A percentile compares a stretch with the other conserved stretches of the same genome.
phyloP scores from a whole-genome alignment of 2,113 vertebrate genomes.

The Pteronura brasiliensis region DNA sequence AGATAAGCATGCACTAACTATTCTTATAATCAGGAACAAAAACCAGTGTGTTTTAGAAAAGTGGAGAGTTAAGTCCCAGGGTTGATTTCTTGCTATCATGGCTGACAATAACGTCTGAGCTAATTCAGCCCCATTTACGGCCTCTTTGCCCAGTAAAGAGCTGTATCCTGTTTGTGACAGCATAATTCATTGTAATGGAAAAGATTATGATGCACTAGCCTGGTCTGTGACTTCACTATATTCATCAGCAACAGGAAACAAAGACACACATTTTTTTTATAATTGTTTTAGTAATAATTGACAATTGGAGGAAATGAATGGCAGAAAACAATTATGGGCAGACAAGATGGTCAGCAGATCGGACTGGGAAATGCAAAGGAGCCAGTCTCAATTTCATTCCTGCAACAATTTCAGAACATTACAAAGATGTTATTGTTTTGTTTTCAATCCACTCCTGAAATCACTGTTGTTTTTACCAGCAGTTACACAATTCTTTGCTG shows the following conservation, averaged over 20 bases:
- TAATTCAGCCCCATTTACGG: slow-evolving; percentile 3
- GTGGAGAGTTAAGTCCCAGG: not conserved
- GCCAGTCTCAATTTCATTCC: not conserved
- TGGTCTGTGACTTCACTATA: slow-evolving; percentile 67
- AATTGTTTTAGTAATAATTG: slow-evolving; percentile 78
- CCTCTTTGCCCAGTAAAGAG: not conserved
- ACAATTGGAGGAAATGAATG: slow-evolving; percentile 79
- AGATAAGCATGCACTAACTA: not conserved
- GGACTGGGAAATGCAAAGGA: slow-evolving; percentile 33
- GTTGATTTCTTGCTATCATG: not conserved
- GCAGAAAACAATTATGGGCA: slow-evolving; percentile 70
- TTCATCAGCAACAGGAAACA: slow-evolving; percentile 72
- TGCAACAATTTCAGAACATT: not conserved
- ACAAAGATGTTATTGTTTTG: slow-evolving; percentile 54
- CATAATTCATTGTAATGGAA: slow-evolving; percentile 67
- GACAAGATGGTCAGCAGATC: slow-evolving; percentile 70
- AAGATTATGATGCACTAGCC: slow-evolving; percentile 52
- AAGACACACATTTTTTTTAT: slow-evolving; percentile 53
- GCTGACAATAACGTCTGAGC: not conserved
- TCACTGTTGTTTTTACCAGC: slow-evolving; percentile 51
- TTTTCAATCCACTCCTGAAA: slow-evolving; percentile 18
- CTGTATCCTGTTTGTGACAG: slow-evolving; percentile 73
- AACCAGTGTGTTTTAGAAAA: not conserved
- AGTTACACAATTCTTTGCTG: slow-evolving; percentile 40
- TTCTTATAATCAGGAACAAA: not conserved